A percentile compares a stretch with the other conserved stretches of the same genome.
Conservation (phyloP, 2,888 invertebrate species). For the Steromphala cineraria region DNA sequence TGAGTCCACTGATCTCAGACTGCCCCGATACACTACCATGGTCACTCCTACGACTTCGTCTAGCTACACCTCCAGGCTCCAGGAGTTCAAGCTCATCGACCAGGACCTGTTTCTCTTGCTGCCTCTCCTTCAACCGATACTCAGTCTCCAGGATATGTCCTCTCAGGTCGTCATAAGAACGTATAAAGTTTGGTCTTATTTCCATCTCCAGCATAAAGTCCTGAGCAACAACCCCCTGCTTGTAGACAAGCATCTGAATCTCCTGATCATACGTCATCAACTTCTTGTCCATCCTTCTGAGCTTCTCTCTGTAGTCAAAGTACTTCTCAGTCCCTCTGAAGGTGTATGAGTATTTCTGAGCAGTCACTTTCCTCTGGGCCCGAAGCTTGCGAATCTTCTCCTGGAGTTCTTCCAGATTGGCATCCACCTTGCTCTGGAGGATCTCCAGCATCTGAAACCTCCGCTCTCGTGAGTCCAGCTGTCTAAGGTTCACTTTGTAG, state of each 20-base stretch:
- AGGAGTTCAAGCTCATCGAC: slow-evolving; percentile 11
- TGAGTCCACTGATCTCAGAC: not conserved
- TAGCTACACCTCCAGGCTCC: not conserved
- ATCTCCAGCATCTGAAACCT: slow-evolving; percentile 28
- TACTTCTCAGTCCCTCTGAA: slow-evolving; percentile 28
- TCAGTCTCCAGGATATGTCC: slow-evolving; percentile 46
- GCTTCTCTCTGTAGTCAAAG: slow-evolving; percentile 17
- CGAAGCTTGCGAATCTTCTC: slow-evolving; percentile 28
- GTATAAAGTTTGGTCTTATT: slow-evolving; percentile 64
- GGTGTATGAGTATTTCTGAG: slow-evolving; percentile 26
- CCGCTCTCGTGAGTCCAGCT: slow-evolving; percentile 33
- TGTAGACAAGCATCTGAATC: slow-evolving; percentile 59
- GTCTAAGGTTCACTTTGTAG: not conserved
- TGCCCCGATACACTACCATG: not conserved
- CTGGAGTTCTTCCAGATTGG: slow-evolving; percentile 47
- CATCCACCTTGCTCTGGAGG: slow-evolving; percentile 32
- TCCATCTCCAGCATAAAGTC: slow-evolving; percentile 65
- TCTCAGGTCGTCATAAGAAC: slow-evolving; percentile 57
- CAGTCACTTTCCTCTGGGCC: slow-evolving; percentile 24
- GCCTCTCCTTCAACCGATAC: not conserved
- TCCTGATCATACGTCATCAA: slow-evolving; percentile 37
- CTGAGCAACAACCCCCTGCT: slow-evolving; percentile 56
- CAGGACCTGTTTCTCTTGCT: not conserved
- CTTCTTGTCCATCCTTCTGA: not conserved
- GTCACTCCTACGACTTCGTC: slow-evolving; percentile 3